These are phyloP conservation scores for Clarias magur DNA, from an alignment of 2,113 vertebrate genomes.

Conservation along the genomic window DNA sequence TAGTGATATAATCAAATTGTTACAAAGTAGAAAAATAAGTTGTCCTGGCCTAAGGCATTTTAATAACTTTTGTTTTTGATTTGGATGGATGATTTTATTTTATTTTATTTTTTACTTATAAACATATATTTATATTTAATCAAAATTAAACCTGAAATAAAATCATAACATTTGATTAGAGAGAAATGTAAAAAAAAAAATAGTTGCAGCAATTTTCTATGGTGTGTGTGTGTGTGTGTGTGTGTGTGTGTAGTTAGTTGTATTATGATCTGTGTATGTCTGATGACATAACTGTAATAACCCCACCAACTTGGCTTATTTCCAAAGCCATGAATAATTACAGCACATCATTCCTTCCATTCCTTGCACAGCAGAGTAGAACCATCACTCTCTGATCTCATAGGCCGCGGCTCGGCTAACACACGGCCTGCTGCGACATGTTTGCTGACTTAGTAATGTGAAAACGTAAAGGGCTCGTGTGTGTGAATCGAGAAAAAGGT, in stretches of 20 bases:
- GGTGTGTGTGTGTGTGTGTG: not conserved
- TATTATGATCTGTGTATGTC: not conserved
- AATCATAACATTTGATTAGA: too few relatives aligned
- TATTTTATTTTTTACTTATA: too few relatives aligned
- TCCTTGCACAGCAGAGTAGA: not conserved
- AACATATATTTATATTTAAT: too few relatives aligned
- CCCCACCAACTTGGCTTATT: not conserved
- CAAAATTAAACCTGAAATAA: too few relatives aligned
- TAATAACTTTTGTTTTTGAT: too few relatives aligned
- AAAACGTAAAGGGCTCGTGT: constrained; percentile 1
- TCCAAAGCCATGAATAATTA: not conserved
- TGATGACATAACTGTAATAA: not conserved
- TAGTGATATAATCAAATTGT: too few relatives aligned
- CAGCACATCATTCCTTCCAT: not conserved
- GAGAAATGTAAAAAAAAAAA: too few relatives aligned
- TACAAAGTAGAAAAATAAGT: too few relatives aligned
- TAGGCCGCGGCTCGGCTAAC: not conserved
- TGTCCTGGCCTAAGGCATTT: too few relatives aligned
- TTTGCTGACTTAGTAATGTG: constrained; percentile 21
- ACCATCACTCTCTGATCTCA: not conserved
- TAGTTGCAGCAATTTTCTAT: too few relatives aligned
- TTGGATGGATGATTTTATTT: too few relatives aligned
- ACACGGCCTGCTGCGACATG: constrained; percentile 1
- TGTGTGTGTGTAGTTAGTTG: not conserved
- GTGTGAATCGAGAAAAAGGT: not conserved